phyloP scores from a whole-genome alignment of 2,797 vertebrate species.

The Darevskia mixta region DNA sequence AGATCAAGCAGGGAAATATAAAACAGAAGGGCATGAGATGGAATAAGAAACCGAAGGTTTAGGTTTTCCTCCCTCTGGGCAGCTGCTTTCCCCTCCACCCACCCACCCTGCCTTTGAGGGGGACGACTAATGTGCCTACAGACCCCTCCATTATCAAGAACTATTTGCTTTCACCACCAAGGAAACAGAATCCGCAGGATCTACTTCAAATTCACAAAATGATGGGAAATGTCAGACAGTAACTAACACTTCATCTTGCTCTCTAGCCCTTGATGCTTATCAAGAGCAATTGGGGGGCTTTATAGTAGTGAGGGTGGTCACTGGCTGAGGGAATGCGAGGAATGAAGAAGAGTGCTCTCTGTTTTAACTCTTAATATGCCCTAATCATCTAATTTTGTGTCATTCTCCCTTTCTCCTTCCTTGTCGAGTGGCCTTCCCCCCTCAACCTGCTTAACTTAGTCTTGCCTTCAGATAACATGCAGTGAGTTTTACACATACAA shows the following conservation, averaged over 20 bases:
- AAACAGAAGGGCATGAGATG: constrained; percentile 19
- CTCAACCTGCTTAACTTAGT: not conserved
- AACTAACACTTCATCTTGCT: constrained; percentile 24
- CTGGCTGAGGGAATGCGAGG: constrained; percentile 16
- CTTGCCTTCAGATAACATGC: not conserved
- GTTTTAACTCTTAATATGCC: constrained; percentile 13
- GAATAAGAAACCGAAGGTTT: constrained; percentile 36
- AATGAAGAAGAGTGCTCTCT: not conserved
- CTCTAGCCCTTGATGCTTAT: constrained; percentile 24
- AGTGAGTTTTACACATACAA: not conserved
- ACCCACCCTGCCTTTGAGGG: not conserved
- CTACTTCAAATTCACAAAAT: constrained; percentile 29
- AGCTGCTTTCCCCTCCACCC: not conserved
- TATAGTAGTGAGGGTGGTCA: not conserved
- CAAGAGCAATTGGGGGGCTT: constrained; percentile 12
- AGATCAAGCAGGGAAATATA: constrained; percentile 30
- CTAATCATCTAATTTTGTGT: not conserved
- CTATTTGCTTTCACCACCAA: constrained; percentile 25
- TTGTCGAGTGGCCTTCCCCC: not conserved
- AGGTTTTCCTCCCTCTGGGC: constrained; percentile 11
- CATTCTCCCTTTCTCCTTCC: not conserved
- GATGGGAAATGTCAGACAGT: constrained; percentile 29
- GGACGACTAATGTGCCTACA: not conserved
- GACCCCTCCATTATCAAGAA: constrained; percentile 12
- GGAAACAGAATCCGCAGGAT: constrained; percentile 27